Percentiles rank a stretch among this genome's conserved stretches.
These are phyloP conservation scores for Cossypha polioptera DNA, from an alignment of 2,797 vertebrate species.

Conservation along the genomic window DNA sequence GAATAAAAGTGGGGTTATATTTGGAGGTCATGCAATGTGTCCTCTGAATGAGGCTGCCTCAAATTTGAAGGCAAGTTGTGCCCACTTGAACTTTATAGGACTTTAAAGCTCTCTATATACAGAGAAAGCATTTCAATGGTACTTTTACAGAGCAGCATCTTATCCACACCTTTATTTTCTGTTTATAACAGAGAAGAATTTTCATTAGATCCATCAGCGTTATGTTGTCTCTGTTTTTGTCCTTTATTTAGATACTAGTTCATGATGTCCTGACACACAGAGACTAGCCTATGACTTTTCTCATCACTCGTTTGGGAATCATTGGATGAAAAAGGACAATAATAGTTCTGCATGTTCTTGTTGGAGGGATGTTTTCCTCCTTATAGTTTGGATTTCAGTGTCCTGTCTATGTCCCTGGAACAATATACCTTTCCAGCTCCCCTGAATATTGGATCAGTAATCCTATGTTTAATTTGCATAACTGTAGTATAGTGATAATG, in stretches of 20 bases:
- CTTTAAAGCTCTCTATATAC: not conserved
- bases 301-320: not conserved
- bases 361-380: not conserved
- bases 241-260: not conserved
- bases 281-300: not conserved
- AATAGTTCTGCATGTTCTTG: not conserved
- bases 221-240: not conserved
- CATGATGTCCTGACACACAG: not conserved
- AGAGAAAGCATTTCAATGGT: not conserved
- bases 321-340: not conserved
- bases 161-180: not conserved
- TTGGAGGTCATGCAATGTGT: not conserved
- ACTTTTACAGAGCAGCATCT: not conserved
- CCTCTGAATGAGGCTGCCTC: not conserved
- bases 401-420: not conserved
- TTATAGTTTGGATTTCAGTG: not conserved
- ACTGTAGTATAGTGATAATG: not conserved
- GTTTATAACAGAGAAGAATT: not conserved
- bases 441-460: not conserved
- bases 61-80: not conserved
- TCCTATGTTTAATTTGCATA: not conserved
- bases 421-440: not conserved
- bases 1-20: not conserved
- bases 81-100: not conserved
- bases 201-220: not conserved